A percentile compares a stretch with the other conserved stretches of the same genome.
Conservation (phyloP, 2,888 invertebrate species). For the Agonum fuliginosum region DNA sequence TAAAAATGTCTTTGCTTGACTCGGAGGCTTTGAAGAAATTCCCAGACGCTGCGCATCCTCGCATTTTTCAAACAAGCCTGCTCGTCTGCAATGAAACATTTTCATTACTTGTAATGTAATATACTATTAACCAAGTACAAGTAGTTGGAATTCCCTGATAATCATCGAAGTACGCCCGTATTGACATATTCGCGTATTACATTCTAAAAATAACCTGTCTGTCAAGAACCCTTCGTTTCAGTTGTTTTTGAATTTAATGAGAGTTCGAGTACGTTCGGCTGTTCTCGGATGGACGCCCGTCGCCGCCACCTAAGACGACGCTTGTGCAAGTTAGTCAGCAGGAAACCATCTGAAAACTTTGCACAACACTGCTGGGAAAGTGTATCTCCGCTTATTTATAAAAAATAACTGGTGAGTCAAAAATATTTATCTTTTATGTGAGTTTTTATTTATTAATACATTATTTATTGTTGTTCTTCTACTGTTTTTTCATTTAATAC, state of each 20-base stretch:
- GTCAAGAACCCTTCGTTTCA: conserved; percentile 4
- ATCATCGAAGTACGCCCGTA: not conserved
- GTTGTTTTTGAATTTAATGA: conserved; percentile 12
- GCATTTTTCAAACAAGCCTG: too few relatives aligned
- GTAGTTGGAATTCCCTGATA: not conserved
- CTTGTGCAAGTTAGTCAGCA: conserved; percentile 46
- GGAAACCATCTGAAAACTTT: conserved; percentile 56
- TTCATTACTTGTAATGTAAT: too few relatives aligned
- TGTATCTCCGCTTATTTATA: conserved; percentile 23
- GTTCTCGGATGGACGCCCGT: conserved; percentile 65
- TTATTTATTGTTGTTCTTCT: too few relatives aligned
- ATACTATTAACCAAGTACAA: too few relatives aligned
- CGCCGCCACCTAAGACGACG: conserved; percentile 64
- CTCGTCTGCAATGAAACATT: too few relatives aligned
- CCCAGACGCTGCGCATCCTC: too few relatives aligned
- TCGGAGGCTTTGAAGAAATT: too few relatives aligned
- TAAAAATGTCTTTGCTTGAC: too few relatives aligned
- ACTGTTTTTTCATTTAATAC: too few relatives aligned
- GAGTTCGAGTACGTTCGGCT: conserved; percentile 41
- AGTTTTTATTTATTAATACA: not conserved
- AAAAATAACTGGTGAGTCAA: conserved; percentile 40
- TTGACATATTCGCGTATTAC: conserved; percentile 3
- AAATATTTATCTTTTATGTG: not conserved
- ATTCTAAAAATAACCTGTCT: conserved; percentile 8
- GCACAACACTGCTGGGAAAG: conserved; percentile 45